phyloP scores from a whole-genome alignment of 2,797 vertebrate genomes.

The Glyptemys insculpta region DNA sequence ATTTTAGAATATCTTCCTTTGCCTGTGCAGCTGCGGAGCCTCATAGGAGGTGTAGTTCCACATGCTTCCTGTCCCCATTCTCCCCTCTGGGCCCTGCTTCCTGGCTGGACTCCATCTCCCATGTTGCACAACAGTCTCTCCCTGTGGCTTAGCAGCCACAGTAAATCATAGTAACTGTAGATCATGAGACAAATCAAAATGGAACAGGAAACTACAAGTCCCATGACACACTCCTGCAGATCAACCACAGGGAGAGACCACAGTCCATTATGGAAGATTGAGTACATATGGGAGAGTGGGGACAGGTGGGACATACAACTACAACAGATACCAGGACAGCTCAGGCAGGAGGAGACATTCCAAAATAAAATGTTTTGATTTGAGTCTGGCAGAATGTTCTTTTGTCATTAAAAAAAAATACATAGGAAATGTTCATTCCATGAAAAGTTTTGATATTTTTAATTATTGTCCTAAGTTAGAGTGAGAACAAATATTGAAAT shows the following conservation, averaged over 20 bases:
- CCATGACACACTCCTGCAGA: accelerated
- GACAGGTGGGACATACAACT: not conserved
- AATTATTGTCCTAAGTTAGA: not conserved
- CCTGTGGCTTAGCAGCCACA: not conserved
- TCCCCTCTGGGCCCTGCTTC: not conserved
- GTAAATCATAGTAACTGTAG: not conserved
- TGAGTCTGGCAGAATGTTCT: not conserved
- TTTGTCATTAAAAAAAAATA: not conserved
- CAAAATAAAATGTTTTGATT: not conserved
- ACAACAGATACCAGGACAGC: not conserved
- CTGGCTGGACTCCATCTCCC: not conserved
- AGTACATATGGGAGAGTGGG: not conserved
- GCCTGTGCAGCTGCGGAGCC: not conserved
- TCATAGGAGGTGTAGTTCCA: not conserved
- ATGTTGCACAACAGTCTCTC: not conserved
- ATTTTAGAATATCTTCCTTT: not conserved
- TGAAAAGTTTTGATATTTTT: not conserved
- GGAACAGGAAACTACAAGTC: not conserved
- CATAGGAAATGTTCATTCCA: not conserved
- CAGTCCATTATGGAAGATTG: not conserved
- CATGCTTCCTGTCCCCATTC: not conserved
- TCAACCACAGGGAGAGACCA: slow-evolving; percentile 4
- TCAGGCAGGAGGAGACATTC: not conserved
- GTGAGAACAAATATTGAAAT: not conserved
- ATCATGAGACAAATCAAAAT: not conserved